Conservation (phyloP, 1,140 invertebrate genomes). For the Cydia amplana region DNA sequence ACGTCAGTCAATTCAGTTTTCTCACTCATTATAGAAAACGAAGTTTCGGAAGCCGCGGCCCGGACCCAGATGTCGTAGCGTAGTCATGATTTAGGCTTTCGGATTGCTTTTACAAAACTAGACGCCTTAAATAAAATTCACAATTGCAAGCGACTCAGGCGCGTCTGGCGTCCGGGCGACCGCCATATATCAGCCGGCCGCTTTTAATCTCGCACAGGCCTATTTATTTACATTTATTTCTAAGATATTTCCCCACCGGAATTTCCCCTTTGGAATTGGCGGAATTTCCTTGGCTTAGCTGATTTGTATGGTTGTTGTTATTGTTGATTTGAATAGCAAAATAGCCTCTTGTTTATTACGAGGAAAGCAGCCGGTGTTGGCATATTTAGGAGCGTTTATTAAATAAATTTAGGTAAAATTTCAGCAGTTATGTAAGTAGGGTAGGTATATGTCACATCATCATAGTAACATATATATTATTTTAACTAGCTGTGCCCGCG, state of each 20-base stretch:
- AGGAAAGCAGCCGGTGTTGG: background rate
- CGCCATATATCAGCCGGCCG: conserved; percentile 59
- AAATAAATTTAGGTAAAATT: background rate
- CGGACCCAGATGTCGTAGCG: no score
- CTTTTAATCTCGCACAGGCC: conserved; percentile 71
- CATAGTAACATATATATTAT: background rate
- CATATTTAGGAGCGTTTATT: background rate
- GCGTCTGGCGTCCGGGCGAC: conserved; percentile 34
- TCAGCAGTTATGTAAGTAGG: background rate
- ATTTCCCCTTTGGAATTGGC: conserved; percentile 62
- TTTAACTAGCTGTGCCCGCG: no score
- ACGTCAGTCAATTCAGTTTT: no score
- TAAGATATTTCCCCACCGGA: conserved; percentile 69
- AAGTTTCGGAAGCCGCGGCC: no score
- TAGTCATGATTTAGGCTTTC: no score
- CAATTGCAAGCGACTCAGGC: conserved; percentile 37
- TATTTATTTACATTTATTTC: conserved; percentile 75
- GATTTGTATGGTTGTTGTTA: conserved; percentile 61
- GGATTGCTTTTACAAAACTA: no score
- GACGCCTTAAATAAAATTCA: conserved; percentile 9
- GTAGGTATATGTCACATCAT: background rate
- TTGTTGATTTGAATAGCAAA: conserved; percentile 53
- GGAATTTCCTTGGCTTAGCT: conserved; percentile 65
- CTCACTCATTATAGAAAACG: no score
- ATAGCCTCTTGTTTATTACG: conserved; percentile 51